Conservation (phyloP, 2,888 invertebrate species). For the Scaptomyza parva region DNA sequence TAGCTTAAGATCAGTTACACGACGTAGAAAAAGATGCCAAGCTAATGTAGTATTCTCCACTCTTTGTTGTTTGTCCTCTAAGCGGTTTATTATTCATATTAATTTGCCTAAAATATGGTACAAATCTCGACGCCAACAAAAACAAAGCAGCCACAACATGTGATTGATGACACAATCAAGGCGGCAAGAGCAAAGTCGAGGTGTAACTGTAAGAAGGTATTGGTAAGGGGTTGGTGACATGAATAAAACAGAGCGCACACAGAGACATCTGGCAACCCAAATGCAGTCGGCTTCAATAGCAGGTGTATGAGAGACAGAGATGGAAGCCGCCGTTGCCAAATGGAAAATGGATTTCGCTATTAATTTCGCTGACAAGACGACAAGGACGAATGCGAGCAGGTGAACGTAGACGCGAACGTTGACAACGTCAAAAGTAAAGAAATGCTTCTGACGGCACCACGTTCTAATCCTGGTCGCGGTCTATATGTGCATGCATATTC, state of each 20-base stretch:
- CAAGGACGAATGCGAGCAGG: slow-evolving; percentile 13
- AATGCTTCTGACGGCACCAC: slow-evolving; percentile 54
- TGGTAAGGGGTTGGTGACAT: slow-evolving; percentile 1
- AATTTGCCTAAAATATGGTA: slow-evolving; percentile 66
- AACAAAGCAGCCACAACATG: slow-evolving; percentile 42
- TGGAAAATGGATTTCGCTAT: slow-evolving; percentile 76
- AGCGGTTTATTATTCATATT: slow-evolving; percentile 35
- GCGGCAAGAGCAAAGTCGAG: slow-evolving; percentile 30
- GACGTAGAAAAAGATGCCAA: slow-evolving; percentile 28
- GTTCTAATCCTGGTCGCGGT: slow-evolving; percentile 20
- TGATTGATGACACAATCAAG: slow-evolving; percentile 74
- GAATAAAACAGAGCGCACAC: slow-evolving; percentile 40
- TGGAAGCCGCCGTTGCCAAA: slow-evolving; percentile 55
- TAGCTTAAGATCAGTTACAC: slow-evolving; percentile 37
- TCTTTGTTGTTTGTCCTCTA: slow-evolving; percentile 7
- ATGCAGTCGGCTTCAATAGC: slow-evolving; percentile 21
- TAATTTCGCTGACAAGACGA: slow-evolving; percentile 71
- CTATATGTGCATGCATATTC: slow-evolving; percentile 6
- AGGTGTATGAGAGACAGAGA: slow-evolving; percentile 27
- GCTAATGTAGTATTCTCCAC: not conserved
- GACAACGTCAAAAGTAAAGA: slow-evolving; percentile 72
- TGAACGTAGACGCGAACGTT: slow-evolving; percentile 41
- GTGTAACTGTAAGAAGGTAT: slow-evolving; percentile 18
- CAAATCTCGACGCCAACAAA: slow-evolving; percentile 37
- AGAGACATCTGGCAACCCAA: slow-evolving; percentile 36